A percentile compares a stretch with the other conserved stretches of the same genome.
Evolutionary conservation across 2,888 invertebrate genomes (phyloP).

Genomic region (Antheraea assamensis): DNA sequence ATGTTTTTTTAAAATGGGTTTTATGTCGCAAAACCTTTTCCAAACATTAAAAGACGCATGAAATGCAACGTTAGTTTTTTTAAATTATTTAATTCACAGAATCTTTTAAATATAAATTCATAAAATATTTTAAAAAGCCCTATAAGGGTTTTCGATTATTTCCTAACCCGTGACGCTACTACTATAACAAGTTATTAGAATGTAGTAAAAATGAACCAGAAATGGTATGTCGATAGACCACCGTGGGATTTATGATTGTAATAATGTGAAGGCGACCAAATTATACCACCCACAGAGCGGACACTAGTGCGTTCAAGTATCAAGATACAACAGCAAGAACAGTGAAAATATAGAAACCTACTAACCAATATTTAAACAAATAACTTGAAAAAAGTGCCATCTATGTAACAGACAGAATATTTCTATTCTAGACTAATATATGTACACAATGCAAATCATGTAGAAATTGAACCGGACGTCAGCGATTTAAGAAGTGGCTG

Average conservation of each 20-base stretch:
- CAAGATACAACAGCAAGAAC: background rate
- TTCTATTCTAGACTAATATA: too few relatives aligned
- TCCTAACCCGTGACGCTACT: conserved; percentile 46
- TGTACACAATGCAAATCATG: too few relatives aligned
- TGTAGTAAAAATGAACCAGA: conserved; percentile 55
- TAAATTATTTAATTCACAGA: background rate
- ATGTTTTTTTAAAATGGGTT: too few relatives aligned
- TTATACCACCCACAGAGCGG: conserved; percentile 1
- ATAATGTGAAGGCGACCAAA: conserved; percentile 15
- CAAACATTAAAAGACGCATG: background rate
- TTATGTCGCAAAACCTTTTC: background rate
- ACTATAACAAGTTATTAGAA: conserved; percentile 48
- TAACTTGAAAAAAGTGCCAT: background rate
- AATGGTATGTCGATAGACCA: conserved; percentile 33
- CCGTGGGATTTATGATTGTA: conserved; percentile 37
- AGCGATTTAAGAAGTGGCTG: too few relatives aligned
- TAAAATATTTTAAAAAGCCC: background rate
- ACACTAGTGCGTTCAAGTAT: background rate
- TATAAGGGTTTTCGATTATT: conserved; percentile 36
- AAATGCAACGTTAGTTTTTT: background rate
- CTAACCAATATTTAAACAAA: background rate
- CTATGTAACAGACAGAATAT: background rate
- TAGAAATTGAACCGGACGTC: too few relatives aligned
- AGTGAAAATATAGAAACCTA: background rate
- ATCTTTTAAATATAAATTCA: background rate